Percentiles rank a stretch among this genome's conserved stretches.
These are phyloP conservation scores for Pantala flavescens DNA, from an alignment of 1,140 invertebrate genomes.

Conservation along the genomic window DNA sequence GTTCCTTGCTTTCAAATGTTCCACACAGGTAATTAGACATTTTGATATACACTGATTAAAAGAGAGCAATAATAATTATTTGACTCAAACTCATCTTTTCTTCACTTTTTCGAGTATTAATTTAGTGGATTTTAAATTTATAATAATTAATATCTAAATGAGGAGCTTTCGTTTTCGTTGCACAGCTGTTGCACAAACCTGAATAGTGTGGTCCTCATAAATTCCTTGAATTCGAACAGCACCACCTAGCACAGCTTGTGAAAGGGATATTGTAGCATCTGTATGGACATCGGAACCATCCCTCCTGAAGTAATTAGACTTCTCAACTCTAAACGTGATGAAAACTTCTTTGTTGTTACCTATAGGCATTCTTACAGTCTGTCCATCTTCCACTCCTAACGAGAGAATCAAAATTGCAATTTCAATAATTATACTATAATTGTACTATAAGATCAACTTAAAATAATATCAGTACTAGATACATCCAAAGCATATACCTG, in stretches of 20 bases:
- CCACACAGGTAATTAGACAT: too few species aligned
- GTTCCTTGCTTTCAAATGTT: too few species aligned
- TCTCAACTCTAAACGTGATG: constrained; percentile 84
- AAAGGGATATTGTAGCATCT: constrained; percentile 70
- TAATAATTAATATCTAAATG: too few species aligned
- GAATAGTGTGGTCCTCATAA: constrained; percentile 85
- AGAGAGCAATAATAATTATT: too few species aligned
- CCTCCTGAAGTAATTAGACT: constrained; percentile 80
- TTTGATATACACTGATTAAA: too few species aligned
- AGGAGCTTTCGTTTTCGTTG: too few species aligned
- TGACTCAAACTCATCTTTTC: too few species aligned
- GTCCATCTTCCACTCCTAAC: constrained; percentile 83
- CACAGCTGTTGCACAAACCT: too few species aligned
- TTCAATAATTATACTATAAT: background rate
- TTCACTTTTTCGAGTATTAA: too few species aligned
- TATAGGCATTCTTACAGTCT: constrained; percentile 87
- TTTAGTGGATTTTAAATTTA: too few species aligned
- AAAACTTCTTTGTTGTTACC: constrained; percentile 81
- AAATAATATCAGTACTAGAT: too few species aligned
- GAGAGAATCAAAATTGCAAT: constrained; percentile 17
- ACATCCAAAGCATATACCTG: constrained; percentile 58
- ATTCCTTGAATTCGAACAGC: constrained; percentile 83
- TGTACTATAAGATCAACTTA: constrained; percentile 15
- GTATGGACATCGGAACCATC: constrained; percentile 93
- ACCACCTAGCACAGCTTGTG: constrained; percentile 90